Base-by-base conservation (phyloP, 2,113 vertebrate genomes). In the Aptenodytes patagonicus region DNA sequence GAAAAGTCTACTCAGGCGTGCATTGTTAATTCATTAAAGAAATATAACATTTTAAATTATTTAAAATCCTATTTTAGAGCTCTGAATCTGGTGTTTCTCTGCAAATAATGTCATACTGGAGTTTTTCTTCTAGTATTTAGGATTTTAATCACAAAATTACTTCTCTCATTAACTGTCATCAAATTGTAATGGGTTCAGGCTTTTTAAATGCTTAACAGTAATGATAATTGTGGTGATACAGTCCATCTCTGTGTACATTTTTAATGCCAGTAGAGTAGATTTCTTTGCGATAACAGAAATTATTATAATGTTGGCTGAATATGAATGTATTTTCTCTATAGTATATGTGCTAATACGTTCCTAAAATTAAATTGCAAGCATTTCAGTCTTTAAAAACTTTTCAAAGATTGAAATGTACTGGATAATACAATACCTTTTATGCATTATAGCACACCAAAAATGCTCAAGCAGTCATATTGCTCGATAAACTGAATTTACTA, bases 351-450 rank as follows among this genome's bases (percentile, higher is more conserved):
- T 93, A 95, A 95, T 93, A 89, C 77, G 51, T 87, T 90, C 65
- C 47, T 96, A 88, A 96, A 97, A 97, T 95, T 91, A 97, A 97
- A 96, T 83, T 91, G 94, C 90, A 85, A 87, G 69, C 36, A 5
- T 93, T 97, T 89, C 51, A 66, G 75, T 90, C 90, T 93, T 96
- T 97, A 80, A 96, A 93, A 97, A 81, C 52, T 95, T 89, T 81
- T 87, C 34, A 52, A 73, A 91, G 81, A 94, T 94, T 90, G 95
- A 94, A 97, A 95, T 92, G 40, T 85, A 83, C 62, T 75, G 80
- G 77, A 87, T 95, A 94, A 97, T 92, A 57, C 91, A 92, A 36
- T 72, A 47, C 81, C 75, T 95, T 28, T 93, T 71, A 89, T 62
- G 81, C 83, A 78, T 92, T 95, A 82, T 65, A 79, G 80, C 57